Base-by-base conservation (phyloP, 2,113 vertebrate species). In the Pelodiscus sinensis region DNA sequence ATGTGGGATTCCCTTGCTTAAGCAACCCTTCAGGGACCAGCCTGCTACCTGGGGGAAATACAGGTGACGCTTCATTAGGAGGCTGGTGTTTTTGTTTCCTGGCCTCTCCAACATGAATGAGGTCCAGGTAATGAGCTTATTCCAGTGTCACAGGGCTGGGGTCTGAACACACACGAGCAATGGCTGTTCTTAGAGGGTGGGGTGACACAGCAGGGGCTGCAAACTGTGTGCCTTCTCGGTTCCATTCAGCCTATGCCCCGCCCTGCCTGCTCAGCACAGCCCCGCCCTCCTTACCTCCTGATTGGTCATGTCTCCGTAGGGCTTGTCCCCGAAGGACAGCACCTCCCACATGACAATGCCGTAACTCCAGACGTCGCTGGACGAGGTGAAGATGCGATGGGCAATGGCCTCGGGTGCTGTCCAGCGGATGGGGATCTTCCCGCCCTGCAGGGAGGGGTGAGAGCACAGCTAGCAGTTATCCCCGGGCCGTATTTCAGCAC, bases 291-390 rank as follows among this genome's bases (percentile, higher is more conserved):
- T 10, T 90, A 98, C 98, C 98, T 98, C 98, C 93, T 98, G 98
- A 86, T 98, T 98, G 92, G 91, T 97, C 98, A 98, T 98, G 51
- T 98, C 95, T n/a, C 98, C 98, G 1, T 98, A 98, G 0, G 98
- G 98, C 85, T 98, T 98, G 96, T 98, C 98, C 77, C 98, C 98
- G 84, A 98, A 98, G 25, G 98, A 98, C 24, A 98, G 94, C 95
- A 98, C 98, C 85, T 98, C 98, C 98, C 98, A 98, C 97, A 98
- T 98, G 81, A 98, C 98, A 1, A 98, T 98, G 60, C 98, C 98
- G 82, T 98, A 98, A 94, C 98, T 98, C 98, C 98, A 98, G 84
- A 98, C 98, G 2, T 98, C 98, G 3, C 98, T 98, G 91, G 98
- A 97, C 0, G 97, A 97, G 56, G 98, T 98, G 81, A 98, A 98